Conservation (phyloP, 2,113 vertebrate species). For the Ammospiza nelsoni region DNA sequence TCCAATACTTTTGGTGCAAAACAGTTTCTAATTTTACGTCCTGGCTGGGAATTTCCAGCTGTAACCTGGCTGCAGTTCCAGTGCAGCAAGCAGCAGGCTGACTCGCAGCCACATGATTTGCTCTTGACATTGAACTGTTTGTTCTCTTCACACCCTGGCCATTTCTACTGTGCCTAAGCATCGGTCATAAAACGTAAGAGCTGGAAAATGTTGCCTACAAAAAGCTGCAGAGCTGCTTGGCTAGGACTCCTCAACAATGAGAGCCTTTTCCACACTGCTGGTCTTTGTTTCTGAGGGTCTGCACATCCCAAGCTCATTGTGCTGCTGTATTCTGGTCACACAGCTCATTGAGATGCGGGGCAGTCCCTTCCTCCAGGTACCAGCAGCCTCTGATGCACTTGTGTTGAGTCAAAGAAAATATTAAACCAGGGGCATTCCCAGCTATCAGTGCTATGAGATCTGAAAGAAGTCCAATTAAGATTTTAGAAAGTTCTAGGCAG, state of each 20-base stretch:
- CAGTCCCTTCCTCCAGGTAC: background rate
- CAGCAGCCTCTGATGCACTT: background rate
- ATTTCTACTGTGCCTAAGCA: constrained; percentile 22
- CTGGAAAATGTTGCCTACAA: background rate
- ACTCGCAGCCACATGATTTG: constrained; percentile 50
- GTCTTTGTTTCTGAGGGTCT: background rate
- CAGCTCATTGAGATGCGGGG: background rate
- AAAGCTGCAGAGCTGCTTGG: background rate
- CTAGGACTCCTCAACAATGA: background rate
- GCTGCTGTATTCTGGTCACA: background rate
- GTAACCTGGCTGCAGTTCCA: background rate
- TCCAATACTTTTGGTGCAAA: background rate
- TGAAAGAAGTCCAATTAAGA: background rate
- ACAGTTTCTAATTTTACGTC: background rate
- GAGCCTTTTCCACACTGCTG: background rate
- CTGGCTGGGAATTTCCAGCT: constrained; percentile 8
- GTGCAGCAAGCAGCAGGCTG: background rate
- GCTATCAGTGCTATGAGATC: background rate
- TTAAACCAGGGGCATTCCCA: background rate
- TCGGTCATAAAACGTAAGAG: background rate
- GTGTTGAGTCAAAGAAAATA: background rate
- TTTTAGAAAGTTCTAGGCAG: background rate
- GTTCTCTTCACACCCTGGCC: constrained; percentile 39
- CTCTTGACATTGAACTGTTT: constrained; percentile 62
- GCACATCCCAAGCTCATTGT: fast-evolving